These are phyloP conservation scores for Colossoma macropomum DNA, from an alignment of 2,113 vertebrate species.

Conservation along the genomic window DNA sequence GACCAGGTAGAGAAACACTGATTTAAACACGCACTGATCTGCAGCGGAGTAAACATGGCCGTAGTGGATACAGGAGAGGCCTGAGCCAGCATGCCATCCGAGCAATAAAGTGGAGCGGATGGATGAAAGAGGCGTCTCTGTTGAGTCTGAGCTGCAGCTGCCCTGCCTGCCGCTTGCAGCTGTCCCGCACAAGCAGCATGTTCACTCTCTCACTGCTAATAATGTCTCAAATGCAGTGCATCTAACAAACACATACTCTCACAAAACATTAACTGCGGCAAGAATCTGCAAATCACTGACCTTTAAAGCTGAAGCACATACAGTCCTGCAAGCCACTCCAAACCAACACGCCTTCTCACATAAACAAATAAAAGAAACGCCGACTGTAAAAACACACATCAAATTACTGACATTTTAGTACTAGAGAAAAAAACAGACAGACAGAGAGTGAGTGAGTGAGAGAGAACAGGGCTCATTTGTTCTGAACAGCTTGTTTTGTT, in stretches of 20 bases:
- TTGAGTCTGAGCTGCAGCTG: neutral
- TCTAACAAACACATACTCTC: neutral
- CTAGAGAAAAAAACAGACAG: neutral
- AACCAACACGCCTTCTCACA: conserved; percentile 7
- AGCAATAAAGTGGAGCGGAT: neutral
- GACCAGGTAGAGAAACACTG: too few relatives aligned
- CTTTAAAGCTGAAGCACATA: conserved; percentile 21
- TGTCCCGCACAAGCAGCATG: neutral
- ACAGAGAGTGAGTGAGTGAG: neutral
- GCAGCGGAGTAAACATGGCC: neutral
- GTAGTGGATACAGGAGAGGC: neutral
- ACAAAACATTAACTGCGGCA: neutral
- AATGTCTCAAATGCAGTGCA: neutral
- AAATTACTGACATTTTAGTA: neutral
- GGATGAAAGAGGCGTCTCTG: neutral
- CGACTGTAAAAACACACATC: neutral
- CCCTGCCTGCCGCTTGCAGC: neutral
- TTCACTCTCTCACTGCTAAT: neutral
- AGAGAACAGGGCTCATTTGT: neutral
- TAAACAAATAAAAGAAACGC: neutral
- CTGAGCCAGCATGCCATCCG: neutral
- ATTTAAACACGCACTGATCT: neutral
- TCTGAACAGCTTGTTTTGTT: neutral
- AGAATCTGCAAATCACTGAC: neutral
- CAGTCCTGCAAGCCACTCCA: conserved; percentile 21